phyloP scores from a whole-genome alignment of 2,113 vertebrate species.

The Setophaga petechia region DNA sequence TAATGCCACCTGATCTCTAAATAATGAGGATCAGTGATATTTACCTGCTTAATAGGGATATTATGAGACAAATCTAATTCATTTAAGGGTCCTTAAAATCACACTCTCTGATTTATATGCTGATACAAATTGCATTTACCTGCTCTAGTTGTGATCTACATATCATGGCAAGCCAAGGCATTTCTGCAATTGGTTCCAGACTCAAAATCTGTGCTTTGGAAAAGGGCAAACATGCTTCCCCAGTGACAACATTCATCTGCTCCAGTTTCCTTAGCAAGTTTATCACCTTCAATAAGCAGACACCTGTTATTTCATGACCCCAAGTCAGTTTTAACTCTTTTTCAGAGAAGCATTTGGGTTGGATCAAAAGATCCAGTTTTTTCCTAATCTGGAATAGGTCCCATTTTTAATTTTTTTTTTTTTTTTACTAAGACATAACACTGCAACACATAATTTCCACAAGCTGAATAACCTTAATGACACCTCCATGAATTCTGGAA shows the following conservation, averaged over 20 bases:
- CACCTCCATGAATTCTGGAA: constrained; percentile 48
- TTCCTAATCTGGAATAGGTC: background rate
- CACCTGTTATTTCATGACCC: background rate
- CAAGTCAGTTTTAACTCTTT: background rate
- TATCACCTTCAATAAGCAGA: background rate
- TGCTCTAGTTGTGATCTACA: background rate
- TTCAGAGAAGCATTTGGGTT: background rate
- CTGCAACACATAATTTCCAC: constrained; percentile 40
- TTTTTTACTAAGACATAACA: background rate
- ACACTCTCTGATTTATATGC: background rate
- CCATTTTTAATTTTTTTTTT: background rate
- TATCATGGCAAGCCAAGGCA: background rate
- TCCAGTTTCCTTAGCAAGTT: background rate
- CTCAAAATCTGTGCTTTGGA: background rate
- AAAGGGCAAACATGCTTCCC: background rate
- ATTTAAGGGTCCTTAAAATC: background rate
- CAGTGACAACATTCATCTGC: background rate
- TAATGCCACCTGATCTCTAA: background rate
- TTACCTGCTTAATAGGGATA: background rate
- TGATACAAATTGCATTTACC: background rate
- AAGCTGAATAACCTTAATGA: constrained; percentile 48
- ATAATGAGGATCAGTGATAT: background rate
- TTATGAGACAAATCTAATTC: background rate
- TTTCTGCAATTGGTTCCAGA: background rate
- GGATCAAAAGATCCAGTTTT: background rate